phyloP scores from a whole-genome alignment of 2,797 vertebrate genomes.

The Gymnoscopelus microlampas region DNA sequence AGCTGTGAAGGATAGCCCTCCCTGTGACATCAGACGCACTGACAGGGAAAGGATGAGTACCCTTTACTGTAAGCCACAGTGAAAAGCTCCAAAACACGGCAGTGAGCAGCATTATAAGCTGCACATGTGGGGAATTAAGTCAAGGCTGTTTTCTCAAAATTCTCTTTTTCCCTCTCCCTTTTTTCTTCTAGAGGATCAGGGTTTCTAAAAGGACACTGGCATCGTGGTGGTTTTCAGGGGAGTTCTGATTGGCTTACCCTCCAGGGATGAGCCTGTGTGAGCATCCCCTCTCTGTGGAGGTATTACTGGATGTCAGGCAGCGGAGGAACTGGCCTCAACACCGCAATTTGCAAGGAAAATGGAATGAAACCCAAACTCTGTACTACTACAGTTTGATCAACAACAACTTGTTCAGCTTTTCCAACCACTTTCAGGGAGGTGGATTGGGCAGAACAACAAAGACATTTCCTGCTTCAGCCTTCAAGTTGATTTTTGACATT shows the following conservation, averaged over 20 bases:
- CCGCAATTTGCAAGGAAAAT: slow-evolving; percentile 16
- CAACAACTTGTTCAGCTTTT: not conserved
- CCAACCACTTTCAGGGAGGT: not conserved
- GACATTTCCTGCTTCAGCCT: not conserved
- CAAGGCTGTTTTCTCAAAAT: slow-evolving; percentile 36
- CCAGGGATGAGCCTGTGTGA: slow-evolving; percentile 42
- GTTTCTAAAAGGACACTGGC: slow-evolving; percentile 44
- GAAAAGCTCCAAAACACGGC: slow-evolving; percentile 44
- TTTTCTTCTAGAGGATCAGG: slow-evolving; percentile 31
- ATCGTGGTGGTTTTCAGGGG: slow-evolving; percentile 30
- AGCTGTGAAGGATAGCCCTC: slow-evolving; percentile 55
- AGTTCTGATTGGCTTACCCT: slow-evolving; percentile 50
- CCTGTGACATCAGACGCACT: slow-evolving; percentile 36
- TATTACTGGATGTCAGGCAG: slow-evolving; percentile 44
- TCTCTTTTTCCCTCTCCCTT: slow-evolving; percentile 18
- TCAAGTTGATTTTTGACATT: not conserved
- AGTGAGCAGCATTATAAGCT: slow-evolving; percentile 52
- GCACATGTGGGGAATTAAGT: slow-evolving; percentile 45
- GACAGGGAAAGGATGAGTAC: slow-evolving; percentile 43
- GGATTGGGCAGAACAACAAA: too few relatives aligned
- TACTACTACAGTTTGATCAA: not conserved
- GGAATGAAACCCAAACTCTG: not conserved
- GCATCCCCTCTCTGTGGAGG: slow-evolving; percentile 35
- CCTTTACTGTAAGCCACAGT: slow-evolving; percentile 56
- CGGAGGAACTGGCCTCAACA: slow-evolving; percentile 3